Conservation (phyloP, 2,797 vertebrate genomes). For the Lutra lutra region DNA sequence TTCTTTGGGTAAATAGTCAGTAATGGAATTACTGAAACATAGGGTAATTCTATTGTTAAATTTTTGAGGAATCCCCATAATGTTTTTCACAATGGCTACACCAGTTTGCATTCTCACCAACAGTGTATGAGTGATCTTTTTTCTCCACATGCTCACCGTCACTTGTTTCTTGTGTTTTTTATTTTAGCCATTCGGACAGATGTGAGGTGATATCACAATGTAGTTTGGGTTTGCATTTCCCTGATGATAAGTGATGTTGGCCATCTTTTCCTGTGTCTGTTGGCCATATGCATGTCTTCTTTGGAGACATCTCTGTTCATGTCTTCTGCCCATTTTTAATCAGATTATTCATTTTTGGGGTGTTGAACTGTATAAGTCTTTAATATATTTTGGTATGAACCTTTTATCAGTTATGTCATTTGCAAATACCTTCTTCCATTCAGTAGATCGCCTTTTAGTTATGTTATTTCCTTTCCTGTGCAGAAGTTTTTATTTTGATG, state of each 20-base stretch:
- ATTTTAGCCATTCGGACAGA: background rate
- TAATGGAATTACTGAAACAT: background rate
- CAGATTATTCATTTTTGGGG: background rate
- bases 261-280: background rate
- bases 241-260: background rate
- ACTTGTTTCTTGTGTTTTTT: background rate
- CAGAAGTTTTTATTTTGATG: background rate
- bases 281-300: background rate
- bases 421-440: background rate
- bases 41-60: background rate
- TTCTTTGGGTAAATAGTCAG: background rate
- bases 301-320: background rate
- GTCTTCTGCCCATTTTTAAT: background rate
- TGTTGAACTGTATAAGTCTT: background rate
- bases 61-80: background rate
- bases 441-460: background rate
- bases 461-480: background rate
- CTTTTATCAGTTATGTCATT: background rate
- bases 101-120: background rate
- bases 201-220: background rate
- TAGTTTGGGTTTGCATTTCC: background rate
- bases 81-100: background rate
- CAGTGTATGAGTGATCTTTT: background rate
- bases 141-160: background rate
- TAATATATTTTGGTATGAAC: background rate